A percentile compares a stretch with the other conserved stretches of the same genome.
Evolutionary conservation across 2,888 invertebrate genomes (phyloP).

Genomic region (Eremobia ochroleuca): DNA sequence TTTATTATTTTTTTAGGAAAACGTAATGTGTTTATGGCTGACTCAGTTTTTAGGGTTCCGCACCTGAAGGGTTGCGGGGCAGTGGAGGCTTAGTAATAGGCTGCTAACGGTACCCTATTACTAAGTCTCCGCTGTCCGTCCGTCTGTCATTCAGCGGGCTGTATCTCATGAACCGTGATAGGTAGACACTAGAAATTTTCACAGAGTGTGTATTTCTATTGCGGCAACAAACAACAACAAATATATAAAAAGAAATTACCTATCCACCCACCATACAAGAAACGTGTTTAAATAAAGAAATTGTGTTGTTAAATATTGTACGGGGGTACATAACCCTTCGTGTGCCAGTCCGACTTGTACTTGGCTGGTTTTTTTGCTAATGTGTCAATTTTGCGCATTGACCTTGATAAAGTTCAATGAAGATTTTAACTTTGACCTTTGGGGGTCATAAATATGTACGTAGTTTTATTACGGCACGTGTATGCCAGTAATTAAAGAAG

Average conservation of each 20-base stretch:
- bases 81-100: background rate
- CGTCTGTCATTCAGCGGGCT: background rate
- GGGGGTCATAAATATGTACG: background rate
- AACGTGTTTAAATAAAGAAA: background rate
- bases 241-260: too few species aligned
- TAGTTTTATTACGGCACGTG: background rate
- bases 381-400: slow-evolving; percentile 12
- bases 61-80: background rate
- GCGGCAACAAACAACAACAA: background rate
- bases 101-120: background rate
- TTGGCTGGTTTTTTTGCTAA: background rate
- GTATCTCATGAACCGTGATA: background rate
- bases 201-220: background rate
- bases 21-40: background rate
- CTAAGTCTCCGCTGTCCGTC: background rate
- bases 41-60: background rate
- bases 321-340: background rate
- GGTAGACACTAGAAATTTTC: background rate
- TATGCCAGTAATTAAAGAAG: slow-evolving; percentile 19
- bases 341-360: background rate
- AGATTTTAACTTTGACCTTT: slow-evolving; percentile 42
- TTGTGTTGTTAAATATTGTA: background rate
- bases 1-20: background rate
- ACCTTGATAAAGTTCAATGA: slow-evolving; percentile 28
- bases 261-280: background rate